Percentiles rank a stretch among this genome's conserved stretches.
phyloP scores from a whole-genome alignment of 2,797 vertebrate genomes.

The Lateolabrax maculatus region DNA sequence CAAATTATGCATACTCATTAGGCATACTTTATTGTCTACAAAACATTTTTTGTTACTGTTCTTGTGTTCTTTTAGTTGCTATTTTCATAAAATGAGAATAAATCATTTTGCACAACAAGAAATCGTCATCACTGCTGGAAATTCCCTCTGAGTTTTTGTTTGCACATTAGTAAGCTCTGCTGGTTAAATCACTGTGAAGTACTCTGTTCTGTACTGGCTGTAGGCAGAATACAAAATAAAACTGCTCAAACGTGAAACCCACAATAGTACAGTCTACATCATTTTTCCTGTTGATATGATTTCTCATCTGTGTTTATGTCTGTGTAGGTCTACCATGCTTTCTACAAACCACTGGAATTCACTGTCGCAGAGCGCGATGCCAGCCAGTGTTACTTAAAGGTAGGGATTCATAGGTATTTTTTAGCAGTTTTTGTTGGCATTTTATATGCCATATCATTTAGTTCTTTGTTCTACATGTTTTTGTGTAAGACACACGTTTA shows the following conservation, averaged over 20 bases:
- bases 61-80: neutral
- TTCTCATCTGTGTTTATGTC: conserved; percentile 29
- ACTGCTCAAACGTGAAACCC: neutral
- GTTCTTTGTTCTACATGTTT: neutral
- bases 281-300: conserved; percentile 1
- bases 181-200: conserved; percentile 5
- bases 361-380: conserved; percentile 90
- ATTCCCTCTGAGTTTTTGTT: conserved; percentile 4
- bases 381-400: conserved; percentile 95
- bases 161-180: conserved; percentile 5
- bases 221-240: neutral
- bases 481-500: neutral
- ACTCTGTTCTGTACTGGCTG: neutral
- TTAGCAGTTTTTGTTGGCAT: neutral
- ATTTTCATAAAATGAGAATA: neutral
- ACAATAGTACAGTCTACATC: neutral
- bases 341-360: conserved; percentile 97
- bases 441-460: neutral
- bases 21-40: neutral
- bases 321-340: conserved; percentile 93
- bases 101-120: neutral
- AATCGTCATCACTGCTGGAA: neutral
- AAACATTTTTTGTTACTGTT: neutral
- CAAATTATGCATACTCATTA: neutral
- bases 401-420: conserved; percentile 57